Conservation (phyloP, 1,140 invertebrate genomes). For the Caenorhabditis briggsae region DNA sequence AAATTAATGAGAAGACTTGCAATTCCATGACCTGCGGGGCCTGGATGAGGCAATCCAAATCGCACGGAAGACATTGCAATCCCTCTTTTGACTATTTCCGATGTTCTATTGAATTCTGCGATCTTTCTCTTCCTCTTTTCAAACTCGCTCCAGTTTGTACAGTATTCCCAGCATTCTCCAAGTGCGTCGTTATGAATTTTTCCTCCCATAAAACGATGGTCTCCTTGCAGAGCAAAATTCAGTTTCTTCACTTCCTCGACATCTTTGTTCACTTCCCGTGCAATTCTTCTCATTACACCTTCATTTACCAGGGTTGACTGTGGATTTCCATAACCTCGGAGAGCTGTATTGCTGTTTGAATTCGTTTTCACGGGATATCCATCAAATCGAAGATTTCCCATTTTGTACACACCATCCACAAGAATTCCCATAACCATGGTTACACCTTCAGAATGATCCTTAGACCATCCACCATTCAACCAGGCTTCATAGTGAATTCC, state of each 20-base stretch:
- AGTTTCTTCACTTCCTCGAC: conserved; percentile 61
- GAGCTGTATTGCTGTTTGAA: conserved; percentile 79
- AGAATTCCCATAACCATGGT: conserved; percentile 50
- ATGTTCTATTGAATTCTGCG: conserved; percentile 84
- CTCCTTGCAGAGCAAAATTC: conserved; percentile 60
- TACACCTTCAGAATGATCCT: conserved; percentile 56
- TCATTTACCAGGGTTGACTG: conserved; percentile 78
- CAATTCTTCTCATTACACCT: conserved; percentile 76
- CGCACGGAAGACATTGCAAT: conserved; percentile 87
- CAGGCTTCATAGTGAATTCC: conserved; percentile 63
- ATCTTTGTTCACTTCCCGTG: conserved; percentile 68
- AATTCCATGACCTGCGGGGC: conserved; percentile 85
- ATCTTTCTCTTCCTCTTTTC: conserved; percentile 81
- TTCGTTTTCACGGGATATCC: conserved; percentile 79
- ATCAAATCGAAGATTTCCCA: conserved; percentile 76
- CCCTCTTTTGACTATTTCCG: conserved; percentile 89
- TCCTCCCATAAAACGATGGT: background rate
- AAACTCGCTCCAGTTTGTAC: conserved; percentile 83
- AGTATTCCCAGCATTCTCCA: conserved; percentile 87
- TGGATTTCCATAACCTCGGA: conserved; percentile 79
- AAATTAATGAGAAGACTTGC: conserved; percentile 68
- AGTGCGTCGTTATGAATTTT: conserved; percentile 22
- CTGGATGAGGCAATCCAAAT: conserved; percentile 87
- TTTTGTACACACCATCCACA: conserved; percentile 71
- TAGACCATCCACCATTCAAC: conserved; percentile 63